These are phyloP conservation scores for Tupaia tana DNA, from an alignment of 2,113 vertebrate genomes.

Conservation along the genomic window DNA sequence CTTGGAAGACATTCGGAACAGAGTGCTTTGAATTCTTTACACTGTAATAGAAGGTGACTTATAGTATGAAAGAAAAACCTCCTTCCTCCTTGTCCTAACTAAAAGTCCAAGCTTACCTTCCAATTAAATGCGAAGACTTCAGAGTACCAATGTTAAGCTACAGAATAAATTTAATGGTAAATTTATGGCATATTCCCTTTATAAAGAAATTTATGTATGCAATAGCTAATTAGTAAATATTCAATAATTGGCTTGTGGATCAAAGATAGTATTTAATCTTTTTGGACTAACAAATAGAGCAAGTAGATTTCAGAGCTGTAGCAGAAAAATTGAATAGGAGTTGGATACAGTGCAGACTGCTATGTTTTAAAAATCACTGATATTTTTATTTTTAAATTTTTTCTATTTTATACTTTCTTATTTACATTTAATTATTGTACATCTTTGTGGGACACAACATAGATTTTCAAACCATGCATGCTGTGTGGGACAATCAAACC, in stretches of 20 bases:
- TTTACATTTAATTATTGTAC: no score
- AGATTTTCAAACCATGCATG: no score
- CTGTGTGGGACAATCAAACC: no score
- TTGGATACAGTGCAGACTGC: not conserved
- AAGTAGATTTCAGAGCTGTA: not conserved
- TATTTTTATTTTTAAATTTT: no score
- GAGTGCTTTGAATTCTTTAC: constrained; percentile 48
- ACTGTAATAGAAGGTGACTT: constrained; percentile 2
- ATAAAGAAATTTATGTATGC: not conserved
- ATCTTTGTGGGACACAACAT: no score
- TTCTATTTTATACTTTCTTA: no score
- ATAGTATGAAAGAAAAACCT: not conserved
- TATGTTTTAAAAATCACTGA: not conserved
- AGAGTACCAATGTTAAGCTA: no score
- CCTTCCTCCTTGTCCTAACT: not conserved
- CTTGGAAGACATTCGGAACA: constrained; percentile 21
- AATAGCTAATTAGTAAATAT: not conserved
- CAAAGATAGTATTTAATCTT: not conserved
- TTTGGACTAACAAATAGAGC: not conserved
- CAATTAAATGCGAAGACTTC: not conserved
- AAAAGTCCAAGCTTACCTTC: not conserved
- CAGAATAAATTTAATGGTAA: not conserved
- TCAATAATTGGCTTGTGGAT: not conserved
- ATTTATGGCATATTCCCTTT: not conserved
- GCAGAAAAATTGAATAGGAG: not conserved